Base-by-base conservation (phyloP, 2,113 vertebrate genomes). In the Ciconia maguari region DNA sequence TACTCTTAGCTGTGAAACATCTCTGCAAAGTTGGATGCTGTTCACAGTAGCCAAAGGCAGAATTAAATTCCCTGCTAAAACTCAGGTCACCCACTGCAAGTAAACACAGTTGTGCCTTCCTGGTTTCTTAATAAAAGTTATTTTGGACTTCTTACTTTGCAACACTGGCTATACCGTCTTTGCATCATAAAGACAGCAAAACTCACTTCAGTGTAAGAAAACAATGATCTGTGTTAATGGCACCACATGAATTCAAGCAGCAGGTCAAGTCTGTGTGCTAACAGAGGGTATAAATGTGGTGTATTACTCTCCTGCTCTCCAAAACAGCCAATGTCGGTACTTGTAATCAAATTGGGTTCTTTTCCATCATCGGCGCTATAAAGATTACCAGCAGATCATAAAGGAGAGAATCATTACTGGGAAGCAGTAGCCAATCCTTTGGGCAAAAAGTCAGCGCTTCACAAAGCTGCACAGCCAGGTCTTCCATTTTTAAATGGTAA, bases 111-210 rank as follows among this genome's bases (percentile, higher is more conserved):
- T 96, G 83, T 90, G 89, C 91, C 84, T 93, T 97, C 68, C 66
- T 88, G 26, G 9, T 89, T 82, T 79, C 76, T 83, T 83, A 97
- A 96, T 97, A 97, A 97, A 97, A 79, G 38, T 57, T 79, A 52
- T 58, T 95, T 94, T 95, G 62, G 32, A 62, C 10, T 44, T 76
- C 34, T 46, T 85, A 11, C 14, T 90, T 93, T 91, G 78, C 38
- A 74, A 60, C n/a, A n/a, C 24, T 30, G 58, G 41, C 61, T 87
- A 1, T 72, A 42, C 17, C 2, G 0, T 85, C 52, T 91, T 89
- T 85, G 71, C 51, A 29, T 82, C 52, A 21, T 24, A 13, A 89
- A 71, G 38, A 16, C 38, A 36, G 58, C 44, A 65, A 44, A 89
- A 85, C 10, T 80, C 54, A 24, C 34, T 91, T 82, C 41, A 44